A percentile compares a stretch with the other conserved stretches of the same genome.
Evolutionary conservation across 1,140 invertebrate genomes (phyloP).

Genomic region (Magallana angulata): DNA sequence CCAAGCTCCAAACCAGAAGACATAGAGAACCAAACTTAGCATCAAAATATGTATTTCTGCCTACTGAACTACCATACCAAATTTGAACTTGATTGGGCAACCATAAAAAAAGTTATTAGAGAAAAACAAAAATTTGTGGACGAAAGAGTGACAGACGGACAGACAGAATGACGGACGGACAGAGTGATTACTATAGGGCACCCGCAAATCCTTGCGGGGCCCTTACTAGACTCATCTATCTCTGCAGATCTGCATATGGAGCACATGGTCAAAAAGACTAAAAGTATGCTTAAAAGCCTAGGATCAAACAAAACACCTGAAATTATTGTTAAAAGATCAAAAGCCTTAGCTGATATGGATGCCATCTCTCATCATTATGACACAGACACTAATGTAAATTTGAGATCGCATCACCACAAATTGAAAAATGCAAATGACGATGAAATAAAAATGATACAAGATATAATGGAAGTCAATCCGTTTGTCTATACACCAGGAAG

Average conservation of each 20-base stretch:
- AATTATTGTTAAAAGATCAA: constrained; percentile 16
- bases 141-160: no score
- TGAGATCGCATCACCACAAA: constrained; percentile 9
- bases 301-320: background rate
- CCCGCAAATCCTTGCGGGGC: no score
- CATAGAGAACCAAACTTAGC: no score
- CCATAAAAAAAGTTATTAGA: no score
- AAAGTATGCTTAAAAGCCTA: constrained; percentile 17
- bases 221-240: background rate
- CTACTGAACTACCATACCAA: no score
- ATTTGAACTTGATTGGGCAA: no score
- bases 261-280: constrained; percentile 1
- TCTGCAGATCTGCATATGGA: constrained; percentile 41
- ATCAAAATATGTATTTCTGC: no score
- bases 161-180: no score
- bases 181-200: no score
- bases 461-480: background rate
- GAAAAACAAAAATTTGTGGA: no score
- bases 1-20: no score
- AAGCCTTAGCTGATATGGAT: background rate
- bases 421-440: background rate
- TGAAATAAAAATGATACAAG: constrained; percentile 10
- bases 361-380: constrained; percentile 4
- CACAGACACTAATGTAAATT: background rate
- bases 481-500: background rate